These are phyloP conservation scores for Troglohyphantes excavatus DNA, from an alignment of 2,888 invertebrate genomes.

Conservation along the genomic window DNA sequence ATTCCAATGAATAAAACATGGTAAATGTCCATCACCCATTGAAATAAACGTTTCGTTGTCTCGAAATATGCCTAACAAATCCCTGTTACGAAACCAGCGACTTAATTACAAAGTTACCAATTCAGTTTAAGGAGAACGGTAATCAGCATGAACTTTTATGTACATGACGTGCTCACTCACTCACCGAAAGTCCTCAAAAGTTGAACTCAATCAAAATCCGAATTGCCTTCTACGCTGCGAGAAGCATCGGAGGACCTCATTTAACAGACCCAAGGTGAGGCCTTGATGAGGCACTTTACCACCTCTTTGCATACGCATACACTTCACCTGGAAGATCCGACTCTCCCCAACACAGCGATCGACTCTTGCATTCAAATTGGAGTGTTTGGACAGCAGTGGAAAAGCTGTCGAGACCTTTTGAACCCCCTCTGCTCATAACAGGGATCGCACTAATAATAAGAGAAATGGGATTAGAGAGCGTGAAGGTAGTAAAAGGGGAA, in stretches of 20 bases:
- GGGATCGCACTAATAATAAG: background rate
- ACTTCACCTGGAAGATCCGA: constrained; percentile 28
- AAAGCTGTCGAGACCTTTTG: too few species aligned
- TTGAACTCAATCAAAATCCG: background rate
- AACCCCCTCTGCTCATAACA: too few species aligned
- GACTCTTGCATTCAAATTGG: constrained; percentile 36
- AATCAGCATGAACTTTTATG: too few species aligned
- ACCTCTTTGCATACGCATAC: background rate
- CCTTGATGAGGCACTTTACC: background rate
- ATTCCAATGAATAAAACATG: too few species aligned
- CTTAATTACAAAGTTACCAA: too few species aligned
- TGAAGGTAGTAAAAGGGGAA: background rate
- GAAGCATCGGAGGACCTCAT: background rate
- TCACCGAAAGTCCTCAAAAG: background rate
- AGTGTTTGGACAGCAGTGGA: constrained; percentile 30
- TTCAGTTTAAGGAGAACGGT: too few species aligned
- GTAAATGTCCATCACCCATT: too few species aligned
- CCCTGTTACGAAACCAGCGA: too few species aligned
- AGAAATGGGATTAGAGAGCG: constrained; percentile 30
- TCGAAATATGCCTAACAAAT: too few species aligned
- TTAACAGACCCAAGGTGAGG: constrained; percentile 25
- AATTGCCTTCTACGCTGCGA: background rate
- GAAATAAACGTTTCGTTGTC: too few species aligned
- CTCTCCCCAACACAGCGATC: background rate
- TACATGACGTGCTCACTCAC: too few species aligned